These are phyloP conservation scores for Rhizoglyphus robini DNA, from an alignment of 1,140 invertebrate species.

Conservation along the genomic window DNA sequence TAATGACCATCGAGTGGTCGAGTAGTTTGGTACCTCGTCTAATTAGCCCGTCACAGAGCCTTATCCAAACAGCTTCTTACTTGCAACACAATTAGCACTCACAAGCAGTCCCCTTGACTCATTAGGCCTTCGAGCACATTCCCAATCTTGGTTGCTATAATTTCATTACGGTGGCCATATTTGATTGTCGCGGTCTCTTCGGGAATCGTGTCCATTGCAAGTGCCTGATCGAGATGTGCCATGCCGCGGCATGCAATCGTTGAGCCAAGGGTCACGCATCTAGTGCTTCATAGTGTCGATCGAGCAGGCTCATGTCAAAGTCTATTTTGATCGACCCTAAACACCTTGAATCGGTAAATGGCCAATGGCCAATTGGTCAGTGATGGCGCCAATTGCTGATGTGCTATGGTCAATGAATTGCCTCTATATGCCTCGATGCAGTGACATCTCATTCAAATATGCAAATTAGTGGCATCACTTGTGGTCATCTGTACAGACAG, in stretches of 20 bases:
- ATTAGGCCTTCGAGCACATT: not conserved
- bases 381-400: too few relatives aligned
- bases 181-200: not conserved
- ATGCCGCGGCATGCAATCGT: too few relatives aligned
- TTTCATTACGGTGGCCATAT: not conserved
- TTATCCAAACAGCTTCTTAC: slow-evolving; percentile 1
- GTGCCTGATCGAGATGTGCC: not conserved
- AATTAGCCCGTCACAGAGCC: slow-evolving; percentile 10
- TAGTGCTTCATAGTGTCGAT: not conserved
- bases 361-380: too few relatives aligned
- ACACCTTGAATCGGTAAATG: too few relatives aligned
- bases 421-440: too few relatives aligned
- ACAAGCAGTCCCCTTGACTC: not conserved
- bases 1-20: too few relatives aligned
- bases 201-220: not conserved
- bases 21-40: not conserved
- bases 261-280: not conserved
- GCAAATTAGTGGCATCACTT: too few relatives aligned
- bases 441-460: too few relatives aligned
- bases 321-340: too few relatives aligned
- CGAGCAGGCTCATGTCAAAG: not conserved
- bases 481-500: too few relatives aligned
- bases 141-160: not conserved
- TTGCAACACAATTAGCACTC: not conserved
- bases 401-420: too few relatives aligned